Base-by-base conservation (phyloP, 2,113 vertebrate species). In the Oncorhynchus clarkii region DNA sequence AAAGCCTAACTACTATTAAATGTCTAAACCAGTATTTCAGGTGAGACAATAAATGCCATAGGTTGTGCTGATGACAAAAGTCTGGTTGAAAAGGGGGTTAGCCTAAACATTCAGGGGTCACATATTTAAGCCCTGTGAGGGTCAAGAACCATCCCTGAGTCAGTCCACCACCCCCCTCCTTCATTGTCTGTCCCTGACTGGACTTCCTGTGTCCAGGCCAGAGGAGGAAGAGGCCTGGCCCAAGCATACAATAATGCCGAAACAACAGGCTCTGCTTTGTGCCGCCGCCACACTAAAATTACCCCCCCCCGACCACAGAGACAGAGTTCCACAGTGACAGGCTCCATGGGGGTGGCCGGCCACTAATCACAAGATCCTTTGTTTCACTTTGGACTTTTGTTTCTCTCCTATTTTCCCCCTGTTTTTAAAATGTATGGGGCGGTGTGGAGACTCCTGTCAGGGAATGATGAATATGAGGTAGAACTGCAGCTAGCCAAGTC, bases 201-300 rank as follows among this genome's bases (percentile, higher is more conserved):
- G 54, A 81, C 78, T 81, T 86, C 85, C 67, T 89, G 74, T 87
- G 72, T 77, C 84, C 78, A 83, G 79, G 76, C 67, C 72, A 82
- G 71, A 79, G 75, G 81, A 84, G 71, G 69, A 45, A 45, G 51
- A 73, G 49, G 74, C 64, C 75, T 4, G 72, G 51, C 73, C 72
- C 78, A 77, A 85, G 75, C 74, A 78, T 78, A 87, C 65, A 76
- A 88, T 80, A 84, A 79, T 74, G 75, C 81, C 71, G 48, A 73
- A 86, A 88, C 84, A 90, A 91, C 86, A 87, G 72, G 78, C 81
- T 76, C 82, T 8, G 74, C 88, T 88, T 89, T 90, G 84, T 89
- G 74, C 73, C 78, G 82, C 80, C 14, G 5, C 85, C 86, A 75
- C 80, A 86, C 82, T 85, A 88, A 83, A 87, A 84, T 84, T 78